Base-by-base conservation (phyloP, 2,797 vertebrate species). In the Clarias pachynema region DNA sequence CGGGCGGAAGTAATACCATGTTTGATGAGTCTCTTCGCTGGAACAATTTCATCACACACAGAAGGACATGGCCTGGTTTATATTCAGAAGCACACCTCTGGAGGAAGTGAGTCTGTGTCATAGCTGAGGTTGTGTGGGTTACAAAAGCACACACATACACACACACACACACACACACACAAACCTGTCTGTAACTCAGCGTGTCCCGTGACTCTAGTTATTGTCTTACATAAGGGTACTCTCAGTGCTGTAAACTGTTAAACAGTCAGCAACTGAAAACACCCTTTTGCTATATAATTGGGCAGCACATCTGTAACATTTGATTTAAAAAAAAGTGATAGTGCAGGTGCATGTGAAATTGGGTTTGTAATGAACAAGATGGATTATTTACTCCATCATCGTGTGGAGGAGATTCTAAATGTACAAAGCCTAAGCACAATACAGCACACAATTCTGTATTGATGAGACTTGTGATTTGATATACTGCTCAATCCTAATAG, bases 101-200 rank as follows among this genome's bases (percentile, higher is more conserved):
- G 70, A 75, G 79, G 18, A 84, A 79, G 31, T 62, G 73, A 82
- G 79, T 86, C 26, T 78, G 31, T 85, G 40, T 84, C 88, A 88
- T 69, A 79, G 77, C 82, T 70, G 56, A 83, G 75, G 44, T 44
- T 44, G 44, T 10, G 44, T 44, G 44, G 44, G 44, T 44, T 44
- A 44, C 44, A 44, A 44, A 44, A 44, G 44, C 9, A 44, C 40
- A 69, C 29, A 79, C 34, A 79, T 16, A 70, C 34, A 78, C 44
- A 57, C 75, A 85, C 44, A 78, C 73, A 84, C n/a, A 77, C 57
- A 65, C 16, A 66, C 59, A 44, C 44, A 44, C 44, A 44, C 8
- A 40, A 77, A 26, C 57, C 53, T 53, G 57, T 80, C 44, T 63
- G 40, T 80, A 78, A 31, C 24, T 65, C 53, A 75, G 49, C 56